Percentiles rank a stretch among this genome's conserved stretches.
These are phyloP conservation scores for Harpagoxenus sublaevis DNA, from an alignment of 2,888 invertebrate species.

Conservation along the genomic window DNA sequence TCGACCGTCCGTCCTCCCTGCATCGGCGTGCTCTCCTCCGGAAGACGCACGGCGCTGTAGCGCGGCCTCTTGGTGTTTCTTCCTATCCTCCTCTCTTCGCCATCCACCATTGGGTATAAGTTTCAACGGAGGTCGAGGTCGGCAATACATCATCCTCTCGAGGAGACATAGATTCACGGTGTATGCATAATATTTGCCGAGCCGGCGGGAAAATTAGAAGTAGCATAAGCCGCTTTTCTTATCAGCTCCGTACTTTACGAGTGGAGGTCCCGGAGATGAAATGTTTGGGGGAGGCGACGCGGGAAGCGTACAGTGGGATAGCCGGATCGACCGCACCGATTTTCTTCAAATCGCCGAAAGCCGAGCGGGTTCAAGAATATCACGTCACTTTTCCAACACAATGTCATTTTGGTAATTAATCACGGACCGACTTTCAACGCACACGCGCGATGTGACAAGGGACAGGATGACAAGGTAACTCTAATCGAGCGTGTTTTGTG, in stretches of 20 bases:
- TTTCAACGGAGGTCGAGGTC: constrained; percentile 83
- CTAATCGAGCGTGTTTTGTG: constrained; percentile 30
- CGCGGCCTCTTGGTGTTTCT: constrained; percentile 53
- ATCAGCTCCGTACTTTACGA: constrained; percentile 80
- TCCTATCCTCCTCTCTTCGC: constrained; percentile 46
- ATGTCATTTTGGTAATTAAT: constrained; percentile 33
- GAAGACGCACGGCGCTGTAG: constrained; percentile 47
- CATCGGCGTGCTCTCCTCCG: constrained; percentile 55
- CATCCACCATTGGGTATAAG: constrained; percentile 75
- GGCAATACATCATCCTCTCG: constrained; percentile 82
- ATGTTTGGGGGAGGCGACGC: constrained; percentile 55
- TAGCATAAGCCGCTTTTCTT: constrained; percentile 85
- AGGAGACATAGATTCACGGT: constrained; percentile 82
- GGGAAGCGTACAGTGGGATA: constrained; percentile 54
- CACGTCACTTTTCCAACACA: constrained; percentile 15
- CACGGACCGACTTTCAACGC: constrained; percentile 10
- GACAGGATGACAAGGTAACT: constrained; percentile 6
- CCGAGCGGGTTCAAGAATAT: not conserved
- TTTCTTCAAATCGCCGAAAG: constrained; percentile 11
- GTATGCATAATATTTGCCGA: constrained; percentile 85
- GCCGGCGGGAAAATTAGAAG: constrained; percentile 85
- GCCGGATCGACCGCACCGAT: constrained; percentile 33
- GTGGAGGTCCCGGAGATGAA: constrained; percentile 67
- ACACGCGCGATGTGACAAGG: not conserved
- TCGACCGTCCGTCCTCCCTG: constrained; percentile 59